Evolutionary conservation across 2,113 vertebrate genomes (phyloP).

Genomic region (Podarcis muralis): DNA sequence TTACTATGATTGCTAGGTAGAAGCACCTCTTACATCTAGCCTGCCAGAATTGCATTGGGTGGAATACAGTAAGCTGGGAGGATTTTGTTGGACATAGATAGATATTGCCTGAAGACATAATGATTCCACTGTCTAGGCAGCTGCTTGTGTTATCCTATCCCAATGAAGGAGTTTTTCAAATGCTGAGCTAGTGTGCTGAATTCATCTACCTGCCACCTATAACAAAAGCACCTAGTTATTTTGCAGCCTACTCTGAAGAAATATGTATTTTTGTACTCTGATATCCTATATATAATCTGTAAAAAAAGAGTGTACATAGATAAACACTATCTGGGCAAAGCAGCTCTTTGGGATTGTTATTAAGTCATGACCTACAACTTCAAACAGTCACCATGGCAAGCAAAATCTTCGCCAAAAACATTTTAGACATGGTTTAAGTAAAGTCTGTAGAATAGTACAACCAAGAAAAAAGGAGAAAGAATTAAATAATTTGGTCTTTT

Average conservation of each 20-base stretch:
- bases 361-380: slow-evolving; percentile 19
- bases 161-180: slow-evolving; percentile 10
- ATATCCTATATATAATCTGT: slow-evolving; percentile 29
- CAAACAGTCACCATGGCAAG: background rate
- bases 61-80: background rate
- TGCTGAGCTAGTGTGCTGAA: background rate
- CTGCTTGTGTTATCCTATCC: background rate
- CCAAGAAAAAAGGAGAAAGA: background rate
- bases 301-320: slow-evolving; percentile 27
- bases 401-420: background rate
- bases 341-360: background rate
- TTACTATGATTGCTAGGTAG: background rate
- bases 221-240: slow-evolving; percentile 12
- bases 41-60: background rate
- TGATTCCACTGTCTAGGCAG: background rate
- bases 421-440: slow-evolving; percentile 2
- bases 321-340: slow-evolving; percentile 35
- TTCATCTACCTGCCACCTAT: background rate
- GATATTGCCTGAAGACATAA: background rate
- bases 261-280: background rate
- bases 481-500: too few species aligned
- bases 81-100: background rate
- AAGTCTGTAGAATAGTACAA: slow-evolving; percentile 2
- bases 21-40: background rate
- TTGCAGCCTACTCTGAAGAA: background rate